These are phyloP conservation scores for Hyposoter dolosus DNA, from an alignment of 2,888 invertebrate species.

Conservation along the genomic window DNA sequence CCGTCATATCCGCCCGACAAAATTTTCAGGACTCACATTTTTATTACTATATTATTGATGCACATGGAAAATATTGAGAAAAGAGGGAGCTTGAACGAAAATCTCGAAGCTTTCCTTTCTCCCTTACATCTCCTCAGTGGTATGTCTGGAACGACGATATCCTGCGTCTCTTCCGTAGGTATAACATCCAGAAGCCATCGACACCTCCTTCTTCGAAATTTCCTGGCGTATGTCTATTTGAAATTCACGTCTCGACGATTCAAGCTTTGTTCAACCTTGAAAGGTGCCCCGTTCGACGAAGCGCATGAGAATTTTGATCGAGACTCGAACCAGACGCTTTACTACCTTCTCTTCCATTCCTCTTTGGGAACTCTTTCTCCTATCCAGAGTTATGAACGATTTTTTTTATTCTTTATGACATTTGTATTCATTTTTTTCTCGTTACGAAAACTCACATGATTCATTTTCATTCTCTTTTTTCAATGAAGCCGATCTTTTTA, in stretches of 20 bases:
- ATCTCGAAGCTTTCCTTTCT: neutral
- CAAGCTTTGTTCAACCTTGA: constrained; percentile 62
- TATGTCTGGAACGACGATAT: constrained; percentile 51
- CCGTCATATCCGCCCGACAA: neutral
- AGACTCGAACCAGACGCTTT: constrained; percentile 45
- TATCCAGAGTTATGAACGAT: constrained; percentile 26
- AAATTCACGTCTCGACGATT: constrained; percentile 59
- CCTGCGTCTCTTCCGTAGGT: neutral
- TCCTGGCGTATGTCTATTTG: constrained; percentile 50
- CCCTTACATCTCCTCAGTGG: constrained; percentile 4
- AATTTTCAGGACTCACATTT: constrained; percentile 1
- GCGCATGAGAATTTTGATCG: constrained; percentile 63
- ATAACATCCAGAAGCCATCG: constrained; percentile 30
- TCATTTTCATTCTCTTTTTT: no score
- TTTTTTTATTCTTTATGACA: constrained; percentile 24
- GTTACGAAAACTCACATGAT: no score
- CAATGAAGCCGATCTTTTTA: neutral
- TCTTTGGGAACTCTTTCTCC: constrained; percentile 7
- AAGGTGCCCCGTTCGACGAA: constrained; percentile 44
- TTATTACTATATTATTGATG: constrained; percentile 16
- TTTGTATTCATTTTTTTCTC: constrained; percentile 52
- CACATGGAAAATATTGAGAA: neutral
- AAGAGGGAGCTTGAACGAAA: neutral
- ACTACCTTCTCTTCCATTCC: neutral
- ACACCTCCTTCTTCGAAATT: constrained; percentile 26